Base-by-base conservation (phyloP, 2,888 invertebrate species). In the Beris morrisii region DNA sequence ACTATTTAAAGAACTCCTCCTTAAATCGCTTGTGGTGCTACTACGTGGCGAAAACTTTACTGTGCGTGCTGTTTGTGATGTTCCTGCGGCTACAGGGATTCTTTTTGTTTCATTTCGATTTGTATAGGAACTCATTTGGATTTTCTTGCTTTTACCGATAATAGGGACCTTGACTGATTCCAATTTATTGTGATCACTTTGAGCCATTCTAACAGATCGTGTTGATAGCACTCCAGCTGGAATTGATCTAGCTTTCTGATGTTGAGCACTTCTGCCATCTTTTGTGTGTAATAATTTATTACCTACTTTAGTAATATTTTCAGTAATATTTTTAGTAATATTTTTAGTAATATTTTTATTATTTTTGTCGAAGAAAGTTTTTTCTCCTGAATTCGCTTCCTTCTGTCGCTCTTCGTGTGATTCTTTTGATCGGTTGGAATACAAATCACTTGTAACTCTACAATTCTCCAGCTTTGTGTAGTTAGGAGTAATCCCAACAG, bases 381-480 rank as follows among this genome's bases (percentile, higher is more conserved):
- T 52, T 28, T 4, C 30, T 6, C 30, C 52, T 31, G 22, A 12
- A 31, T 9, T 54, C 5, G n/a, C n/a, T 12, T n/a, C 13, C 4
- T 11, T 30, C n/a, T 12, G 54, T 11, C 11, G 54, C 30, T 4
- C 30, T 28, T 9, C 7, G 2, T 52, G 7, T 7, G 38, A 38
- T 11, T 22, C 22, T 15, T 13, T 2, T 15, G 52, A 52, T 2
- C 15, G 11, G 11, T 9, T 12, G 22, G 52, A 28, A 22, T 13
- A 7, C 38, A 56, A 43, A 15, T 56, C 32, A 15, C 32, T 43
- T 30, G 56, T 56, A 32, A 56, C 56, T 5, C 56, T 12, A 43
- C 56, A 32, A 43, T n/a, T 12, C 43, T 9, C 38, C 9, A 9
- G 38, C 9, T 38, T 38, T 5, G 38, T 1, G 9, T 56, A 43